These are phyloP conservation scores for Cordilura impudica DNA, from an alignment of 2,888 invertebrate genomes.

Conservation along the genomic window DNA sequence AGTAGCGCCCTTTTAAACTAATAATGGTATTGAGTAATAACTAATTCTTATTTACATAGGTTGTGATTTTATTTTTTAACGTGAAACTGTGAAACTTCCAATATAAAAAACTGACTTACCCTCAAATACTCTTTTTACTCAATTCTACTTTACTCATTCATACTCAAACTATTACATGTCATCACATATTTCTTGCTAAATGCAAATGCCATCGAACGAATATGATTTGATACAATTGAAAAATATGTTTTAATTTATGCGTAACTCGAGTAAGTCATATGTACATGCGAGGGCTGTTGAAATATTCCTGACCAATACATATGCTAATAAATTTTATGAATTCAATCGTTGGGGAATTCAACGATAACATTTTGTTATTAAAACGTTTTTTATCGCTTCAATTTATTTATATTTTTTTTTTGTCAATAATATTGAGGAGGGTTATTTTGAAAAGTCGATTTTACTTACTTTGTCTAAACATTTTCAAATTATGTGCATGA, in stretches of 20 bases:
- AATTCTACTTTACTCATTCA: background rate
- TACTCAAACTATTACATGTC: background rate
- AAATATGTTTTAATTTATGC: slow-evolving; percentile 43
- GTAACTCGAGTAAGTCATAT: slow-evolving; percentile 52
- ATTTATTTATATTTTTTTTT: too few species aligned
- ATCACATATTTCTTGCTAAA: background rate
- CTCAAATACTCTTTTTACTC: background rate
- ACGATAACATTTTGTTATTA: too few species aligned
- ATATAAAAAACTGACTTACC: background rate
- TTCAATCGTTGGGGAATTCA: too few species aligned
- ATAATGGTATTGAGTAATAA: background rate
- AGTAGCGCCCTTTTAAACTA: background rate
- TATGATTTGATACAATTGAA: slow-evolving; percentile 9
- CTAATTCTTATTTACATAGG: background rate
- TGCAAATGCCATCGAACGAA: background rate
- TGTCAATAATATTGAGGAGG: too few species aligned
- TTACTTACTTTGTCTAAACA: too few species aligned
- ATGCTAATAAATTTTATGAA: too few species aligned
- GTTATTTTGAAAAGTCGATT: too few species aligned
- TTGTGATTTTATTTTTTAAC: background rate
- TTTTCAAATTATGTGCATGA: too few species aligned
- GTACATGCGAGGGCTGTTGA: slow-evolving; percentile 42
- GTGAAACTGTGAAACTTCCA: too few species aligned
- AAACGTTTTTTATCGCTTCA: background rate
- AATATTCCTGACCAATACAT: slow-evolving; percentile 13